These are phyloP conservation scores for Saccopteryx bilineata DNA, from an alignment of 2,113 vertebrate species.

Conservation along the genomic window DNA sequence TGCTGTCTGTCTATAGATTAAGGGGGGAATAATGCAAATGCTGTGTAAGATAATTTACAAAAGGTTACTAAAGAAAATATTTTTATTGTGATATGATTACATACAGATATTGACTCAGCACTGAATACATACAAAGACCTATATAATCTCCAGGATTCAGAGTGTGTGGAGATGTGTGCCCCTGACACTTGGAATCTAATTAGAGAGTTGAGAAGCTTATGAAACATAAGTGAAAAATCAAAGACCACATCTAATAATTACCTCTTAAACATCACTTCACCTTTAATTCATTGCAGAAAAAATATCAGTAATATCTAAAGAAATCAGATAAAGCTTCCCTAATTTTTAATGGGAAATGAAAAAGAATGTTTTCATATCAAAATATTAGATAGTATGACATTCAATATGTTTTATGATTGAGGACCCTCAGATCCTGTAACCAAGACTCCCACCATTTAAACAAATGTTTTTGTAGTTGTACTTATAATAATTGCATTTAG, in stretches of 20 bases:
- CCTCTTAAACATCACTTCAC: not conserved
- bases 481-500: not conserved
- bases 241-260: not conserved
- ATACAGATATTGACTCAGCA: not conserved
- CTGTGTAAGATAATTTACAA: not conserved
- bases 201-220: not conserved
- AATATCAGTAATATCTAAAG: not conserved
- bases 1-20: too few species aligned
- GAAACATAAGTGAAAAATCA: not conserved
- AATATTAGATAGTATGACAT: not conserved
- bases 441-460: not conserved
- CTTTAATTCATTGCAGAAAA: constrained; percentile 14
- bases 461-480: not conserved
- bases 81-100: not conserved
- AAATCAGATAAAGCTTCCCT: not conserved
- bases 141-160: not conserved
- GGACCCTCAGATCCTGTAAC: not conserved
- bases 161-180: not conserved
- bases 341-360: not conserved
- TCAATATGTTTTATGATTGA: not conserved
- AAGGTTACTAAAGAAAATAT: not conserved
- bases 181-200: not conserved
- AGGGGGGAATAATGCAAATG: too few species aligned
- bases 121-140: not conserved
- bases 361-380: not conserved